Conservation (phyloP, 2,888 invertebrate genomes). For the Epinotia demarniana region DNA sequence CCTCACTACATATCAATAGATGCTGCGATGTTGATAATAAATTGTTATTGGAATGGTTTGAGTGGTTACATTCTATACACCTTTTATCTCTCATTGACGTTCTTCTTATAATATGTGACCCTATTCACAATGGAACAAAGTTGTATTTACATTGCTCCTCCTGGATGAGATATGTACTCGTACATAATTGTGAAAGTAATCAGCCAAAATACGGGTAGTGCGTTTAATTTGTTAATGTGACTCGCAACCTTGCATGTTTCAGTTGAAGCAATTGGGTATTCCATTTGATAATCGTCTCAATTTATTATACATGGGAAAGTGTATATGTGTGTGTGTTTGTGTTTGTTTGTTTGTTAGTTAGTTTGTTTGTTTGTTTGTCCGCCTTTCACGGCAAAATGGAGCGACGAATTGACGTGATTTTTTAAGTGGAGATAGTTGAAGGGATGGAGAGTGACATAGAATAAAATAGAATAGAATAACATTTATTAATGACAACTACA, state of each 20-base stretch:
- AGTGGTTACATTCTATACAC: not conserved
- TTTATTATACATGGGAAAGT: too few species aligned
- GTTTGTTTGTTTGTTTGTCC: too few species aligned
- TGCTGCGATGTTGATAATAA: conserved; percentile 18
- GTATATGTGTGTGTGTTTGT: too few species aligned
- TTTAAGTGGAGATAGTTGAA: too few species aligned
- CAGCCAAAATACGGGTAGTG: conserved; percentile 1
- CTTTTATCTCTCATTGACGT: not conserved
- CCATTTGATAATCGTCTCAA: conserved; percentile 6
- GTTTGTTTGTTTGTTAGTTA: too few species aligned
- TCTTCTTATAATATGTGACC: not conserved
- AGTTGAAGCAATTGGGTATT: conserved; percentile 30
- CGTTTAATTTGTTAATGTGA: conserved; percentile 37
- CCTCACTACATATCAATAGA: not conserved
- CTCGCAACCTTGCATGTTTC: conserved; percentile 32
- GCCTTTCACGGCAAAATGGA: too few species aligned
- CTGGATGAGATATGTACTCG: not conserved
- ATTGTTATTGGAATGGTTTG: conserved; percentile 7
- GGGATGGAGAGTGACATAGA: too few species aligned
- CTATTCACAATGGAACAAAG: not conserved
- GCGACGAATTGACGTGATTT: too few species aligned
- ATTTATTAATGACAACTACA: too few species aligned
- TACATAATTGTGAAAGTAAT: not conserved
- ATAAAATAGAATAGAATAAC: too few species aligned
- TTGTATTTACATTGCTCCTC: not conserved